These are phyloP conservation scores for Lasioglossum leucozonium DNA, from an alignment of 2,888 invertebrate genomes.

Conservation along the genomic window DNA sequence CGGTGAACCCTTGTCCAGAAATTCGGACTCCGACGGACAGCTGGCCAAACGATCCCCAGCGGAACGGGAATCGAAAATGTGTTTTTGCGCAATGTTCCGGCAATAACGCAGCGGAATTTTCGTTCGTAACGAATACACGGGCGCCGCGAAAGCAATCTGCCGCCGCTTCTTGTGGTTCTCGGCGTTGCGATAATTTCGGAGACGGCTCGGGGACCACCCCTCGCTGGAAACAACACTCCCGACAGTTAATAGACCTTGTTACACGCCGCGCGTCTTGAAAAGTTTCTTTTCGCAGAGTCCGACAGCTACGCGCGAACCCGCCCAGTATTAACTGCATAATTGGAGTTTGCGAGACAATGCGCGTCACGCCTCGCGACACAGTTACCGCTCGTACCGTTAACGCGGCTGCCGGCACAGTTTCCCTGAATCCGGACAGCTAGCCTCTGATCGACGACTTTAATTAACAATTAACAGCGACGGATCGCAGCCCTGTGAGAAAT, in stretches of 20 bases:
- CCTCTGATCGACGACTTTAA: background rate
- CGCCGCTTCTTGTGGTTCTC: background rate
- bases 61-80: too few species aligned
- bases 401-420: background rate
- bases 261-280: background rate
- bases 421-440: background rate
- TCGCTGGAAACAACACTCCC: background rate
- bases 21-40: too few species aligned
- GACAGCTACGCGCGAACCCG: background rate
- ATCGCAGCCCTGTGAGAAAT: too few species aligned
- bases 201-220: background rate
- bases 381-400: background rate
- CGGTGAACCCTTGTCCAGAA: background rate
- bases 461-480: background rate
- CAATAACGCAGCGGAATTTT: background rate
- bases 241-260: background rate
- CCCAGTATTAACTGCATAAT: constrained; percentile 21
- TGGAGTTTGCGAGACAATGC: constrained; percentile 17
- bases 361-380: background rate
- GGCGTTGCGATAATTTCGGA: background rate
- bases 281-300: background rate
- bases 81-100: too few species aligned
- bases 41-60: too few species aligned
- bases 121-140: too few species aligned
- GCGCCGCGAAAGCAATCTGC: background rate